These are phyloP conservation scores for Ophion slaviceki DNA, from an alignment of 2,888 invertebrate genomes.

Conservation along the genomic window DNA sequence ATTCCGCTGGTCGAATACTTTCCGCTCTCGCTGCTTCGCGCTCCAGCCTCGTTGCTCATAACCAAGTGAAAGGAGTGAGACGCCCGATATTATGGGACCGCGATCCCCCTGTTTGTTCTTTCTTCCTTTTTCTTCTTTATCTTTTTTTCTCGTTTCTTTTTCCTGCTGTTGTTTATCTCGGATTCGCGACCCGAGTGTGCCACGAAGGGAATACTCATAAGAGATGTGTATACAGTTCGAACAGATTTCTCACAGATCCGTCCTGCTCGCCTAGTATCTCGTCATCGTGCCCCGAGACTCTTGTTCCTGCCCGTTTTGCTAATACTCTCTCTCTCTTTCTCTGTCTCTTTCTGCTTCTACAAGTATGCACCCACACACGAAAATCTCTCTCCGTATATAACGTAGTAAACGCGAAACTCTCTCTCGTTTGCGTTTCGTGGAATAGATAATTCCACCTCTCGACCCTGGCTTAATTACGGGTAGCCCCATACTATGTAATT, in stretches of 20 bases:
- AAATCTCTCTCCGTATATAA: background rate
- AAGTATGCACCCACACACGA: background rate
- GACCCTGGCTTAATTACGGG: slow-evolving; percentile 64
- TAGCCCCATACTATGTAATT: slow-evolving; percentile 60
- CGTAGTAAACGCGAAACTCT: slow-evolving; percentile 6
- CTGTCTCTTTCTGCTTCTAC: too few relatives aligned
- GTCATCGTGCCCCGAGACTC: background rate
- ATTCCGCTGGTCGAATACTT: slow-evolving; percentile 59
- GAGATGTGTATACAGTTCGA: too few relatives aligned
- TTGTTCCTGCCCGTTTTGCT: slow-evolving; percentile 22
- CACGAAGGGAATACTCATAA: background rate
- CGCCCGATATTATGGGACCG: slow-evolving; percentile 37
- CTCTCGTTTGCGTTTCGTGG: slow-evolving; percentile 56
- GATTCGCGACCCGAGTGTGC: too few relatives aligned
- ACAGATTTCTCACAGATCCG: slow-evolving; percentile 11
- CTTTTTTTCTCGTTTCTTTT: background rate
- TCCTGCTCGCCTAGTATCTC: slow-evolving; percentile 5
- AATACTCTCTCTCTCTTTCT: too few relatives aligned
- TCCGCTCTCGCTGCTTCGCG: slow-evolving; percentile 34
- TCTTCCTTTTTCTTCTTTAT: background rate
- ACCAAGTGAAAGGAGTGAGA: slow-evolving; percentile 50
- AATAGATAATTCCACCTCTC: slow-evolving; percentile 66
- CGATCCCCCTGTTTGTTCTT: background rate
- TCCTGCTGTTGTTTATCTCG: background rate
- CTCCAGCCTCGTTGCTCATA: background rate